Base-by-base conservation (phyloP, 2,797 vertebrate genomes). In the Dryobates pubescens region DNA sequence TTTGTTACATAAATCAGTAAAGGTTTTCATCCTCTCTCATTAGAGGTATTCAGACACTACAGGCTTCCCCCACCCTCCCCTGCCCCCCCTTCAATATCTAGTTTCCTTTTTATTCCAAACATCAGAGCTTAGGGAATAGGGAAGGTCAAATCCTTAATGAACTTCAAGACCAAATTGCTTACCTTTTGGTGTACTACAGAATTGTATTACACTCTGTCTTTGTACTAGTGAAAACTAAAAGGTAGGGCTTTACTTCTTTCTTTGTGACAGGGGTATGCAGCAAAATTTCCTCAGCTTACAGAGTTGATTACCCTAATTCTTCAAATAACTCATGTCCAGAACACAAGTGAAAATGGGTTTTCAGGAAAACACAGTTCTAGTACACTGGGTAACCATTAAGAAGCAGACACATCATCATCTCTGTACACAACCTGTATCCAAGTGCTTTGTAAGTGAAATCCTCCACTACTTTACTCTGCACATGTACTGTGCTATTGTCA, bases 21-120 rank as follows among this genome's bases (percentile, higher is more conserved):
- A 71, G 43, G 29, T 83, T 91, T 93, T 90, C 18, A 59, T 80
- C 84, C 12, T 89, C 82, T 82, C 29, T 73, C 38, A 78, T 67
- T 76, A 85, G 41, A 85, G 14, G 4, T 56, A 58, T 30, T 77
- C 56, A 82, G 56, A 63, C 57, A 85, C 26, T n/a, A 72, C 23
- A 87, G 36, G 38, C 38, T 38, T 38, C 12, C 38, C 10, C 36
- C 36, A 8, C 36, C 9, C 36, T 36, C 36, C 36, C 36, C 36
- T 36, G 4, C 36, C 36, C 36, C 9, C 10, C 38, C 36, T 36
- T 36, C 11, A 89, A 67, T 20, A 71, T 85, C 41, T 49, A 57
- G 57, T 67, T 94, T 75, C n/a, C 15, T 57, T 81, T 92, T 86
- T 57, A 64, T 54, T 23, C 64, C 82, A 79, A 56, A 23, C 38